phyloP scores from a whole-genome alignment of 2,888 invertebrate species.

The Drosophila nr. perissopoda region DNA sequence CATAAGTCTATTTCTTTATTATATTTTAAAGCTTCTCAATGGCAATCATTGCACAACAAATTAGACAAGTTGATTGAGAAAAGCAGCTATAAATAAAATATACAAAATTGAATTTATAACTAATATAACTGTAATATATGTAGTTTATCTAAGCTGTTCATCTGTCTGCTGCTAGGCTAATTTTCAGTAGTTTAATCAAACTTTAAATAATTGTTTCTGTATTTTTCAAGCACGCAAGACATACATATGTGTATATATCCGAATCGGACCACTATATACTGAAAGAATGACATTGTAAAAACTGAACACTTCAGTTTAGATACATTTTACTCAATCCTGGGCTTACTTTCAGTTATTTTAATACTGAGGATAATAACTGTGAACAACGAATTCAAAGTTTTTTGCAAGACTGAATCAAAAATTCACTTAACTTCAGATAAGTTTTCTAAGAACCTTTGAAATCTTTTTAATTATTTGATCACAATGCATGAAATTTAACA shows the following conservation, averaged over 20 bases:
- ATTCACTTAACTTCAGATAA: neutral
- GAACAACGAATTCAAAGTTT: neutral
- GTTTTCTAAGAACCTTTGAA: neutral
- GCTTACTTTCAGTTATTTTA: neutral
- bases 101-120: neutral
- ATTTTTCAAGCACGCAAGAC: no score
- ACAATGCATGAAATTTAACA: neutral
- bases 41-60: neutral
- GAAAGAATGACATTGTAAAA: neutral
- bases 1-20: neutral
- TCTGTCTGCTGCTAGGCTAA: neutral
- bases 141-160: neutral
- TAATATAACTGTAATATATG: neutral
- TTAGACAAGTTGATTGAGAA: neutral
- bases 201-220: neutral
- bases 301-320: neutral
- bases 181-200: neutral
- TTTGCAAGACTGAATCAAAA: neutral
- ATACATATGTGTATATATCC: neutral
- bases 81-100: neutral
- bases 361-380: neutral
- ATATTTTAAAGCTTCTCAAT: neutral
- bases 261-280: neutral
- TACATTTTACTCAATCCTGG: neutral
- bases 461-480: neutral